These are phyloP conservation scores for Salvelinus alpinus DNA, from an alignment of 2,113 vertebrate genomes.

Conservation along the genomic window DNA sequence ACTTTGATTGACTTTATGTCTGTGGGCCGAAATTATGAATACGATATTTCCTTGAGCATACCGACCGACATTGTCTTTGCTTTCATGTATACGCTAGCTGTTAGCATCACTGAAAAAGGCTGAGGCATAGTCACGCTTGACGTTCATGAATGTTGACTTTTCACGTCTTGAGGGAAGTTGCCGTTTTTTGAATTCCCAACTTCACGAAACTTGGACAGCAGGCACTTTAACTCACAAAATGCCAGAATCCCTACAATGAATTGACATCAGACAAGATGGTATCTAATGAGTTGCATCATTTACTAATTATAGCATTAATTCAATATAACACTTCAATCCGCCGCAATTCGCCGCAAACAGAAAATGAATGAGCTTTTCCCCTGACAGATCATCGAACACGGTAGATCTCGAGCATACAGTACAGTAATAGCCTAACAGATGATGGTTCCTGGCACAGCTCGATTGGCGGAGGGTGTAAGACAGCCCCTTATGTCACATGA, in stretches of 20 bases:
- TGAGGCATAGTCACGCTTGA: conserved; percentile 28
- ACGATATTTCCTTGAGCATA: conserved; percentile 28
- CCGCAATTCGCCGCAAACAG: conserved; percentile 5
- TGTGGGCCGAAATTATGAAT: conserved; percentile 15
- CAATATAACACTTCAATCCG: conserved; percentile 20
- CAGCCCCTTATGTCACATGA: conserved; percentile 70
- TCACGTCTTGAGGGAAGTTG: conserved; percentile 15
- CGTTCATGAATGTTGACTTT: conserved; percentile 47
- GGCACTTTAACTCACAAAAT: conserved; percentile 22
- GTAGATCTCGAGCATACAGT: conserved; percentile 43
- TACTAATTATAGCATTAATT: conserved; percentile 22
- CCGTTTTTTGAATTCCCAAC: background rate
- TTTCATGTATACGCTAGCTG: conserved; percentile 7
- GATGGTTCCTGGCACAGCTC: conserved; percentile 64
- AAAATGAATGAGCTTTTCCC: conserved; percentile 51
- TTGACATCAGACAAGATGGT: background rate
- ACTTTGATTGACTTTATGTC: conserved; percentile 25
- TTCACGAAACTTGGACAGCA: conserved; percentile 24
- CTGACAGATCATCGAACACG: conserved; percentile 42
- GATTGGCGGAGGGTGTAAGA: conserved; percentile 68
- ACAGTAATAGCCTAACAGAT: conserved; percentile 70
- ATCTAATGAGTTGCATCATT: background rate
- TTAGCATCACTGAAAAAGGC: conserved; percentile 26
- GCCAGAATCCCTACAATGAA: background rate
- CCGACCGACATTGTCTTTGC: conserved; percentile 17